Percentiles rank a stretch among this genome's conserved stretches.
phyloP scores from a whole-genome alignment of 1,140 invertebrate species.

The Sweltsa coloradensis region DNA sequence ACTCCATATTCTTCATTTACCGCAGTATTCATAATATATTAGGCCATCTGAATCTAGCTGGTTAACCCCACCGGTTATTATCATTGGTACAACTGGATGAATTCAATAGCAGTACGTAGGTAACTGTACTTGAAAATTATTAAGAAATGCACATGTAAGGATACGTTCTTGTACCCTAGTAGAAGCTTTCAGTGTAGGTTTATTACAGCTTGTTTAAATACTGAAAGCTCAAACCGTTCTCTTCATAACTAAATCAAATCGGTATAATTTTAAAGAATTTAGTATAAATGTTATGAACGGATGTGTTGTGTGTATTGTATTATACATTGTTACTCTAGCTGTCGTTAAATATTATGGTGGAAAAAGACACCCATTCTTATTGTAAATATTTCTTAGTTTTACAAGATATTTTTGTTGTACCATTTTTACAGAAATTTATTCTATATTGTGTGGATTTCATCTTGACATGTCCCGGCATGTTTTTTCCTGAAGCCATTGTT shows the following conservation, averaged over 20 bases:
- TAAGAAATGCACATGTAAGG: not conserved
- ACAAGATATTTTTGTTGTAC: slow-evolving; percentile 8
- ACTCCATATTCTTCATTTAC: too few species aligned
- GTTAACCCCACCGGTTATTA: too few species aligned
- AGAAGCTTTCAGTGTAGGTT: not conserved
- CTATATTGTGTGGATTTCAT: slow-evolving; percentile 6
- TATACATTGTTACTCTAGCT: slow-evolving; percentile 5
- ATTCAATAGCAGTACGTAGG: not conserved
- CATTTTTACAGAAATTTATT: slow-evolving; percentile 9
- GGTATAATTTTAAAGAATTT: not conserved
- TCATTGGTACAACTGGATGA: not conserved
- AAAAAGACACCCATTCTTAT: slow-evolving; percentile 10
- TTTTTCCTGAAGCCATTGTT: slow-evolving; percentile 3
- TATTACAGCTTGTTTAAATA: not conserved
- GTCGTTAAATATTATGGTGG: slow-evolving; percentile 1
- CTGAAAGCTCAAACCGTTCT: too few species aligned
- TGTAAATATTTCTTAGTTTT: slow-evolving; percentile 10
- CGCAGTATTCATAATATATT: too few species aligned
- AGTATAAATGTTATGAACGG: slow-evolving; percentile 2
- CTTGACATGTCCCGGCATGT: not conserved
- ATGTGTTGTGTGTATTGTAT: not conserved
- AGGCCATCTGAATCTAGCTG: too few species aligned
- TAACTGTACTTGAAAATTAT: not conserved
- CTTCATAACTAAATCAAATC: not conserved
- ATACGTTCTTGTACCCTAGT: not conserved